These are phyloP conservation scores for Ophiothrix spiculata DNA, from an alignment of 35 echinoderm and acorn worm species.

Conservation along the genomic window DNA sequence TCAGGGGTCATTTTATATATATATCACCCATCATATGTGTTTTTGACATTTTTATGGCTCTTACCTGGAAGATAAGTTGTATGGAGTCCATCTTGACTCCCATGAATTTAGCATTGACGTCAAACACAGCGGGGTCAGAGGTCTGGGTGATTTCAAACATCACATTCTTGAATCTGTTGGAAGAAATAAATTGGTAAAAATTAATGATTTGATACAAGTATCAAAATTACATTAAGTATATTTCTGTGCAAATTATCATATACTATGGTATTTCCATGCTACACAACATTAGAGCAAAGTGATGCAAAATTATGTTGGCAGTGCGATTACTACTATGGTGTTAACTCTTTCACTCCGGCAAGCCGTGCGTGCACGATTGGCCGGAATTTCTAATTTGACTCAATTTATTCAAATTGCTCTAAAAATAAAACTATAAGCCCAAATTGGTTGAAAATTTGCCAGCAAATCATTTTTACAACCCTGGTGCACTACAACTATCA, in stretches of 20 bases:
- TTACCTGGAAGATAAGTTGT: slow-evolving; percentile 83
- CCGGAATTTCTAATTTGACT: too few relatives aligned
- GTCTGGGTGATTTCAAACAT: slow-evolving; percentile 91
- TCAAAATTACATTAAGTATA: not conserved
- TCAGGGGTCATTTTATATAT: not conserved
- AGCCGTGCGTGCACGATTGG: too few relatives aligned
- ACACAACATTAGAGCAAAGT: too few relatives aligned
- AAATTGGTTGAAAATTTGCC: too few relatives aligned
- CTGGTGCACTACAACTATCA: too few relatives aligned
- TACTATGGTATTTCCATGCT: too few relatives aligned
- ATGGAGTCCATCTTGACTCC: slow-evolving; percentile 95
- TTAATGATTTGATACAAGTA: slow-evolving; percentile 1
- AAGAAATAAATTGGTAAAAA: slow-evolving; percentile 22
- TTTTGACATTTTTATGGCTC: not conserved
- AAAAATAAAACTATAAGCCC: too few relatives aligned
- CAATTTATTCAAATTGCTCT: too few relatives aligned
- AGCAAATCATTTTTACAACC: too few relatives aligned
- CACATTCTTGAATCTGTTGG: slow-evolving; percentile 94
- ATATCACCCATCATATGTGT: not conserved
- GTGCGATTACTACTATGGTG: too few relatives aligned
- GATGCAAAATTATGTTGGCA: too few relatives aligned
- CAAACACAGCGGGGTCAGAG: slow-evolving; percentile 69
- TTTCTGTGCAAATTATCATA: not conserved
- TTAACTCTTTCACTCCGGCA: too few relatives aligned
- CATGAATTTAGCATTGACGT: slow-evolving; percentile 84